Evolutionary conservation across 2,113 vertebrate species (phyloP).

Genomic region (Onychorhynchus coronatus): DNA sequence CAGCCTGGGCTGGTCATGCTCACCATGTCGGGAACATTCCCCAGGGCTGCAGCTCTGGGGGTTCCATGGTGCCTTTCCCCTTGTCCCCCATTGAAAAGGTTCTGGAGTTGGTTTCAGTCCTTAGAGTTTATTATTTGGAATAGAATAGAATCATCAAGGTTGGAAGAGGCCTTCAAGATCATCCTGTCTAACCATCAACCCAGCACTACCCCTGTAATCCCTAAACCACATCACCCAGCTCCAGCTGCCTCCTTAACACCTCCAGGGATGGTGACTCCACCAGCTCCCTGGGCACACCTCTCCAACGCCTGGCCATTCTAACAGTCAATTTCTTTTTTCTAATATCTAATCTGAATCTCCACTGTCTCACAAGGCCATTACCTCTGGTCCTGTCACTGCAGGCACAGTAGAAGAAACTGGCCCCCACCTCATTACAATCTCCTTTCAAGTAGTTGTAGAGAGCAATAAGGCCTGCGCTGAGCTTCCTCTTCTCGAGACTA

Average conservation of each 20-base stretch:
- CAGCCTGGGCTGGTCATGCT: too few species aligned
- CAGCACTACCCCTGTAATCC: not conserved
- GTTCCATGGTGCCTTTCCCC: not conserved
- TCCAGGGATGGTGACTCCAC: too few species aligned
- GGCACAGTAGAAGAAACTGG: not conserved
- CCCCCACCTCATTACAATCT: too few species aligned
- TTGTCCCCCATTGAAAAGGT: not conserved
- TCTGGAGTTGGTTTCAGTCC: rapidly evolving
- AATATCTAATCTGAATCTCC: not conserved
- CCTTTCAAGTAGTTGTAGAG: not conserved
- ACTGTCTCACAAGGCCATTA: not conserved
- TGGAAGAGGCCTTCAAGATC: not conserved
- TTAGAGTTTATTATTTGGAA: not conserved
- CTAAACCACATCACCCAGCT: not conserved
- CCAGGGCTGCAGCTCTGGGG: not conserved
- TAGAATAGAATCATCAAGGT: not conserved
- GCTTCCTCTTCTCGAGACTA: not conserved
- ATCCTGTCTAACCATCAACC: not conserved
- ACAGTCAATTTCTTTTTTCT: not conserved
- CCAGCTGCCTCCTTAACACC: rapidly evolving
- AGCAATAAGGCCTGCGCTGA: not conserved
- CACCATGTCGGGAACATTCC: too few species aligned
- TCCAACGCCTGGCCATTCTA: not conserved
- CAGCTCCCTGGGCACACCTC: not conserved
- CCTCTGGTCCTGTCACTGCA: not conserved